Conservation (phyloP, 2,113 vertebrate species). For the Ptilonorhynchus violaceus region DNA sequence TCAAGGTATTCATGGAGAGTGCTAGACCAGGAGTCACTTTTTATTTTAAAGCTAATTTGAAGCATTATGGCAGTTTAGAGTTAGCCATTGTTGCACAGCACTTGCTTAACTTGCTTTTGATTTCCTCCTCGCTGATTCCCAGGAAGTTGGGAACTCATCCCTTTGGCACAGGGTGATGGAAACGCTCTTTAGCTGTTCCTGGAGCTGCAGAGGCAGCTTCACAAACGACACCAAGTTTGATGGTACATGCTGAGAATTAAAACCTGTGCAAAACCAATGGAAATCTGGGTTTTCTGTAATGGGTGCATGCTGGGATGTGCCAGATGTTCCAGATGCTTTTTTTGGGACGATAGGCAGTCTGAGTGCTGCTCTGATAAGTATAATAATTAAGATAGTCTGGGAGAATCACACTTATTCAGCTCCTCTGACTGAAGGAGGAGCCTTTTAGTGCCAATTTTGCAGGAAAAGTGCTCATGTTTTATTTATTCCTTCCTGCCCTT, state of each 20-base stretch:
- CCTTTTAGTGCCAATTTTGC: neutral
- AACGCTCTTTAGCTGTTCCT: neutral
- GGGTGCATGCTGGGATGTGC: neutral
- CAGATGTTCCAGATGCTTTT: slow-evolving; percentile 18
- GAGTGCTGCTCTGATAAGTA: neutral
- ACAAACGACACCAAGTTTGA: neutral
- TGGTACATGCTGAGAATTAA: neutral
- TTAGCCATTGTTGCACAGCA: neutral
- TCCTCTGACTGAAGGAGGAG: neutral
- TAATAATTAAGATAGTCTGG: neutral
- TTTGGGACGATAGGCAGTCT: neutral
- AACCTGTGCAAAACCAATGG: neutral
- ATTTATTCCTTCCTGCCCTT: slow-evolving; percentile 1
- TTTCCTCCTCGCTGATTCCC: neutral
- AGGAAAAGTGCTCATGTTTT: neutral
- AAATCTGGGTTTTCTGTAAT: neutral
- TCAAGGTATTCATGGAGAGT: neutral
- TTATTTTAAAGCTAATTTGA: neutral
- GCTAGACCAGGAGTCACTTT: neutral
- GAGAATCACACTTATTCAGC: neutral
- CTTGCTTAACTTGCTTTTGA: neutral
- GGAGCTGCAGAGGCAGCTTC: slow-evolving; percentile 12
- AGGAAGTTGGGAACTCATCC: neutral
- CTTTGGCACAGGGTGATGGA: neutral
- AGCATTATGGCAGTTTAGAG: neutral